Evolutionary conservation across 2,113 vertebrate species (phyloP), one percentile per base, ranked within the genome.

Genomic region (Chaetorhynchus papuensis): DNA sequence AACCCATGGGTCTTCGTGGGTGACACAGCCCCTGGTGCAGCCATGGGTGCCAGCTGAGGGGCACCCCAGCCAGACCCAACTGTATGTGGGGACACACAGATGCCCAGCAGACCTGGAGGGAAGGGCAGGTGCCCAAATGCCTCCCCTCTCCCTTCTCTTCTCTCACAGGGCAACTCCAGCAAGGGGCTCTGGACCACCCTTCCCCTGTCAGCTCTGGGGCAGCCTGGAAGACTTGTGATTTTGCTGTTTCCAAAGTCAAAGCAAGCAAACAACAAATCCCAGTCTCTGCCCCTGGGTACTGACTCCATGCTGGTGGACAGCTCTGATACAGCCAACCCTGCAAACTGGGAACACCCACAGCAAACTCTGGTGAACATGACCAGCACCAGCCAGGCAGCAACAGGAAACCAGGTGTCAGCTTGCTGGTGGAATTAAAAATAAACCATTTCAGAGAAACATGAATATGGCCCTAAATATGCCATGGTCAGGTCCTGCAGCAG

Each of bases 191-290:
- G 37, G 28, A 2, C 2, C 2, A 15, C 30, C 26, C 49, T 23
- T 47, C 30, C 24, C 42, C 42, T 75, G 19, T 45, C 42, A 18
- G 72, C 66, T 80, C 83, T 13, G 30, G 60, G 65, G 53, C 66
- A n/a, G 71, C 59, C 70, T 89, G 90, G 86, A 93, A 83, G 83
- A 94, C 70, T 88, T 39, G 86, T 19, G 87, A 88, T 94, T 95
- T 85, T 82, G 83, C 90, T 95, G 89, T 94, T 94, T 89, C 41
- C 56, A 47, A 13, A 9, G 10, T 71, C 64, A 63, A 76, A 39
- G 57, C 41, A 39, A 60, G 23, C 87, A 72, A 92, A 94, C 76
- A 94, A 59, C 80, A 81, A 94, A 90, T 82, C 84, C 47, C 81
- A 72, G 87, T 71, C 83, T 91, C 90, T 78, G 4, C 4, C 76